Conservation (phyloP, 2,888 invertebrate genomes). For the Deroplatys truncata region DNA sequence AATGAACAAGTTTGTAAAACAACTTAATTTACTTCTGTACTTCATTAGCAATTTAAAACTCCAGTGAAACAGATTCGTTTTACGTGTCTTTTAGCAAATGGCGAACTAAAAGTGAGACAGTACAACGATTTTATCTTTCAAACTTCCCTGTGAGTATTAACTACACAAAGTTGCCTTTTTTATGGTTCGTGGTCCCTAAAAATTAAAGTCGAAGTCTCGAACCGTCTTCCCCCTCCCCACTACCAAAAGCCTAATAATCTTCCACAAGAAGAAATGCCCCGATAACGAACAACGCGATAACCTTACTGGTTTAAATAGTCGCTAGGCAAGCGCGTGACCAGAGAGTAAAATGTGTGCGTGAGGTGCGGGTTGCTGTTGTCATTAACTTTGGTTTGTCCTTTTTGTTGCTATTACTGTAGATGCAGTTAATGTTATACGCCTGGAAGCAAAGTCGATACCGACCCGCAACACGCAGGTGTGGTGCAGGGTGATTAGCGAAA, state of each 20-base stretch:
- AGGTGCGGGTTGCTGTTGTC: not conserved
- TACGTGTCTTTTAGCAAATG: no score
- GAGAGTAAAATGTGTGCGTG: not conserved
- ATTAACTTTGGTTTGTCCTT: not conserved
- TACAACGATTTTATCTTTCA: no score
- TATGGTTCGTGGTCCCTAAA: no score
- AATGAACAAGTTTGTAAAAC: not conserved
- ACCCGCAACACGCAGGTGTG: not conserved
- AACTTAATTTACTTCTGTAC: not conserved
- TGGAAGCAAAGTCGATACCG: not conserved
- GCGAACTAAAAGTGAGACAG: no score
- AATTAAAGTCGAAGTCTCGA: no score
- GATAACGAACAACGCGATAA: not conserved
- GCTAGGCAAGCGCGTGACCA: not conserved
- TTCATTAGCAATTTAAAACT: not conserved
- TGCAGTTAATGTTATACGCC: not conserved
- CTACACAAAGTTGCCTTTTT: no score
- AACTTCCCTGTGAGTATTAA: no score
- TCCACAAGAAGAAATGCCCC: not conserved
- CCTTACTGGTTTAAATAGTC: not conserved
- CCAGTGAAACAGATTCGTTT: not conserved
- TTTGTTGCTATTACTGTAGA: not conserved
- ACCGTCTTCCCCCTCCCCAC: no score
- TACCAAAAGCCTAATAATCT: not conserved
- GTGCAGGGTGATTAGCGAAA: not conserved